Evolutionary conservation across 1,140 invertebrate species (phyloP), one percentile per base, ranked within the genome.

Genomic region (Arion vulgaris): DNA sequence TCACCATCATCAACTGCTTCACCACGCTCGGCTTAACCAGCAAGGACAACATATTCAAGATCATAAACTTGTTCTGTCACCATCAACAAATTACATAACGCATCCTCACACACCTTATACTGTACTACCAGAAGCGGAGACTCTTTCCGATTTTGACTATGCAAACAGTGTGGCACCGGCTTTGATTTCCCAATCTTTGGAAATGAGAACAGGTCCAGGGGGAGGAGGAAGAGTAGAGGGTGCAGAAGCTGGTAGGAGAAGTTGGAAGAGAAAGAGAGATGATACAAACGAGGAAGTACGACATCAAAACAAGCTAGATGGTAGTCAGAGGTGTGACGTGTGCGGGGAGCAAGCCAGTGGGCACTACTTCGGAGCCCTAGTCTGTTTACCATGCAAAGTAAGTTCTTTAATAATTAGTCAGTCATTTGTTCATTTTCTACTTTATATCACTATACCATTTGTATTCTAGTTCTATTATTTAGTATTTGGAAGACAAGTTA

Each of bases 321-420:
- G 17, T 39, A 36, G 19, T 28, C 80, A 73, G 19, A 32, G 71
- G 26, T 86, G 85, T 68, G 83, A 84, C 45, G 92, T 93, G 0
- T 93, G 93, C 79, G 88, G 88, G n/a, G 93, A 92, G 72, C 85
- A 88, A 32, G 90, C 92, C 11, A 88, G 87, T 53, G 93, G 93
- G 17, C 86, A 91, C 38, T 93, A 93, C 83, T 93, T 93, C 84
- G 93, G 93, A 36, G 92, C 91, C 4, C 80, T 91, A 1, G 92
- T 92, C 17, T 93, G 92, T 73, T 88, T 93, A 71, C 92, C 92
- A 17, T 93, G 92, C 86, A 93, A 93, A 86, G 91, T 90, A 77
- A 79, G 82, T 57, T 57, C 19, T n/a, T 23, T 57, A 5, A 57
- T 11, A 11, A 19, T 23, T 57, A 23, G 4, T 57, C 23, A 57